These are phyloP conservation scores for Panagrolaimus sp. DNA, from an alignment of 1,140 invertebrate species.

Conservation along the genomic window DNA sequence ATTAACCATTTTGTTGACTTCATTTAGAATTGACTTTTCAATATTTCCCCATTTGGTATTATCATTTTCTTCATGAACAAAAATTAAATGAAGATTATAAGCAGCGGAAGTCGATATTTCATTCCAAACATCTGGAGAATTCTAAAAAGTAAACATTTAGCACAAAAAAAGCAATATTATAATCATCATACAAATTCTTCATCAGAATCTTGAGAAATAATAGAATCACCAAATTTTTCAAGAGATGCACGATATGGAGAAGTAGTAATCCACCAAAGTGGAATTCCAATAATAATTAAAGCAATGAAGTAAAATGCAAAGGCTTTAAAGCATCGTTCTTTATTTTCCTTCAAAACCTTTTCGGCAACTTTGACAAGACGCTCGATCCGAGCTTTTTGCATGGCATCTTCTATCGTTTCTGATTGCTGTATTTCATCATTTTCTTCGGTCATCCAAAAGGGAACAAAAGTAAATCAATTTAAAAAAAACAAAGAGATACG, in stretches of 20 bases:
- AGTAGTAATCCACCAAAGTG: conserved; percentile 44
- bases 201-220: conserved; percentile 16
- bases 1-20: conserved; percentile 1
- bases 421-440: no score
- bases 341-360: not conserved
- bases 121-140: conserved; percentile 32
- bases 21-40: not conserved
- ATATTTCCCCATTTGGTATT: not conserved
- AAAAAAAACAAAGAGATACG: no score
- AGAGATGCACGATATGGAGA: conserved; percentile 41
- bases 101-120: conserved; percentile 28
- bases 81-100: conserved; percentile 41
- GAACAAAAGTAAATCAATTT: no score
- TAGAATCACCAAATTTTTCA: conserved; percentile 20
- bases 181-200: not conserved
- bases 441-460: no score
- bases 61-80: conserved; percentile 28
- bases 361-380: not conserved
- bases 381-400: not conserved
- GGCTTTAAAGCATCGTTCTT: not conserved
- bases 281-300: conserved; percentile 33
- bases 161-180: not conserved
- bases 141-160: conserved; percentile 17
- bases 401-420: no score
- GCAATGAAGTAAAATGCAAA: conserved; percentile 27